A percentile compares a stretch with the other conserved stretches of the same genome.
phyloP scores from a whole-genome alignment of 2,797 vertebrate genomes.

The Adelosebastes latens region DNA sequence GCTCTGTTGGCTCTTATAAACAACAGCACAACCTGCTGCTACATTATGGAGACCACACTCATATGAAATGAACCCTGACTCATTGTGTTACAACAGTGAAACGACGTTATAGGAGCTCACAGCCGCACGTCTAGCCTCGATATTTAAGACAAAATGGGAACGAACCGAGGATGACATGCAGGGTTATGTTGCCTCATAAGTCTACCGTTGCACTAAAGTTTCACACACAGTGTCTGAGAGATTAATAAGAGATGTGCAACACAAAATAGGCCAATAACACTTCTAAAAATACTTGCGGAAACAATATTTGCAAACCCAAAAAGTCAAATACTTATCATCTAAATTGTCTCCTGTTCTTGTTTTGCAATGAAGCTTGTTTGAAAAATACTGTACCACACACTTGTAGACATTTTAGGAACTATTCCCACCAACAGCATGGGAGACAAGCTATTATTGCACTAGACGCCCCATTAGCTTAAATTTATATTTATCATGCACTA shows the following conservation, averaged over 20 bases:
- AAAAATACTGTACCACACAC: conserved; percentile 54
- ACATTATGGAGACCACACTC: conserved; percentile 38
- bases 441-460: conserved; percentile 54
- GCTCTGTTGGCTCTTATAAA: conserved; percentile 26
- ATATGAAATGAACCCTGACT: neutral
- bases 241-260: conserved; percentile 62
- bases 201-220: conserved; percentile 37
- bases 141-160: conserved; percentile 54
- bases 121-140: conserved; percentile 30
- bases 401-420: conserved; percentile 49
- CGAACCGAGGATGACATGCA: conserved; percentile 71
- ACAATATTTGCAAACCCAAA: conserved; percentile 47
- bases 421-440: conserved; percentile 41
- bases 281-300: conserved; percentile 43
- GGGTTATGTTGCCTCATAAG: conserved; percentile 49
- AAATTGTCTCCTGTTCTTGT: conserved; percentile 25
- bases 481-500: conserved; percentile 71
- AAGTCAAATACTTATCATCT: conserved; percentile 41
- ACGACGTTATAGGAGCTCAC: conserved; percentile 25
- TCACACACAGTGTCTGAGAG: conserved; percentile 54
- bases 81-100: conserved; percentile 6
- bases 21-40: conserved; percentile 30
- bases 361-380: conserved; percentile 42
- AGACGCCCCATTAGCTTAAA: conserved; percentile 54
- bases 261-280: conserved; percentile 54